A percentile compares a stretch with the other conserved stretches of the same genome.
phyloP scores from a whole-genome alignment of 2,888 invertebrate species.

The Julus scanicus region DNA sequence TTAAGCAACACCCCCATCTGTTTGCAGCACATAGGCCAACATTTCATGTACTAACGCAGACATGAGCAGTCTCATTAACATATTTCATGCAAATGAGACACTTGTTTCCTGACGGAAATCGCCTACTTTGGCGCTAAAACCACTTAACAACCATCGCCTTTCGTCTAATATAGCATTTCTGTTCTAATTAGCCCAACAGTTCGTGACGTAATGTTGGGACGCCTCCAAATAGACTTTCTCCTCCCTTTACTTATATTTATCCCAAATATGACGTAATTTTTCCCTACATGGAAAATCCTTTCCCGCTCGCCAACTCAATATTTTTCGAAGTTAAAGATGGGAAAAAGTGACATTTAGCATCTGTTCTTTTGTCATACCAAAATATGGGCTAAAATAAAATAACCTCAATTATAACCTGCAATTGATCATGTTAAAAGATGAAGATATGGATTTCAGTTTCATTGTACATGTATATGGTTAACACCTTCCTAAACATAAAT shows the following conservation, averaged over 20 bases:
- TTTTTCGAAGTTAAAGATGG: not conserved
- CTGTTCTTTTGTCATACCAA: not conserved
- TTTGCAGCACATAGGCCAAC: not conserved
- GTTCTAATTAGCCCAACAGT: not conserved
- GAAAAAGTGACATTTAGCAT: not conserved
- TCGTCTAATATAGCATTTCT: not conserved
- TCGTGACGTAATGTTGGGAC: not conserved
- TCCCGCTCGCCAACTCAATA: not conserved
- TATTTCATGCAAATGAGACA: constrained; percentile 45
- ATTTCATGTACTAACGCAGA: not conserved
- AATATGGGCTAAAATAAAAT: not conserved
- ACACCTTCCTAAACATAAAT: too few relatives aligned
- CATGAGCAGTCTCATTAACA: constrained; percentile 8
- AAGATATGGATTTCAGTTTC: too few relatives aligned
- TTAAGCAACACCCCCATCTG: constrained; percentile 14
- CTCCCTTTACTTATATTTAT: not conserved
- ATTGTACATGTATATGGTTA: too few relatives aligned
- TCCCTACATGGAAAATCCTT: not conserved
- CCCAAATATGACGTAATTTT: not conserved
- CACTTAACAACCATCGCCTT: not conserved
- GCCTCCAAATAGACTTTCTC: not conserved
- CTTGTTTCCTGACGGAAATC: constrained; percentile 23
- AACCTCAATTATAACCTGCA: too few relatives aligned
- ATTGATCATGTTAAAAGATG: too few relatives aligned
- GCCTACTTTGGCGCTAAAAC: constrained; percentile 16